Conservation (phyloP, 2,113 vertebrate genomes). For the Rostratula benghalensis region DNA sequence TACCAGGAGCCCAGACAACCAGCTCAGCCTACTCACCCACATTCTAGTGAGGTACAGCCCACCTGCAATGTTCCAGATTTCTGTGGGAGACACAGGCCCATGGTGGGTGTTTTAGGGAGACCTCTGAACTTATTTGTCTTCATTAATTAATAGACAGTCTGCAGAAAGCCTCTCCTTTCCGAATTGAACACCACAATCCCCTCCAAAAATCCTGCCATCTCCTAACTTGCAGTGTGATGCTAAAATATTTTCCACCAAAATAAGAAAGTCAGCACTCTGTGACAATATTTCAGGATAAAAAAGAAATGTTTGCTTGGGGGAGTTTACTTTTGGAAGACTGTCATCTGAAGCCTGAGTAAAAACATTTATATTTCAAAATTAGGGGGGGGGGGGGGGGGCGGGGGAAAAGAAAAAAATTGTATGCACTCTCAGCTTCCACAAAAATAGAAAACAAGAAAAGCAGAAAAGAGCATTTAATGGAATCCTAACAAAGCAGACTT, state of each 20-base stretch:
- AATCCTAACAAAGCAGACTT: background rate
- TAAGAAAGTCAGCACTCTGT: background rate
- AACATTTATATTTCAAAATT: background rate
- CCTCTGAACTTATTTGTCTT: background rate
- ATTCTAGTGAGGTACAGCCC: background rate
- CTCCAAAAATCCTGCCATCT: background rate
- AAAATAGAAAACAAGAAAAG: background rate
- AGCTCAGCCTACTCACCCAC: background rate
- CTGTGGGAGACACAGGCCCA: background rate
- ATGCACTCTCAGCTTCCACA: background rate
- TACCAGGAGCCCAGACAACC: background rate
- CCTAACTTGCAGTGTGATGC: background rate
- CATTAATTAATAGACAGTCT: background rate
- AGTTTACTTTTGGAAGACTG: background rate
- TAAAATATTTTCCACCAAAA: background rate
- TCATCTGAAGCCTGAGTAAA: background rate
- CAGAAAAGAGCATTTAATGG: background rate
- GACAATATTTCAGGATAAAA: background rate
- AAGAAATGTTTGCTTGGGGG: background rate
- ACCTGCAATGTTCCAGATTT: background rate
- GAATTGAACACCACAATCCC: background rate
- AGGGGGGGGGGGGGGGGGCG: no score
- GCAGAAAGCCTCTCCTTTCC: background rate
- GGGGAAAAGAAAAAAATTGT: background rate
- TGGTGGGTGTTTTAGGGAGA: background rate